A percentile compares a stretch with the other conserved stretches of the same genome.
These are phyloP conservation scores for Linnaemya tessellans DNA, from an alignment of 2,888 invertebrate species.

Conservation along the genomic window DNA sequence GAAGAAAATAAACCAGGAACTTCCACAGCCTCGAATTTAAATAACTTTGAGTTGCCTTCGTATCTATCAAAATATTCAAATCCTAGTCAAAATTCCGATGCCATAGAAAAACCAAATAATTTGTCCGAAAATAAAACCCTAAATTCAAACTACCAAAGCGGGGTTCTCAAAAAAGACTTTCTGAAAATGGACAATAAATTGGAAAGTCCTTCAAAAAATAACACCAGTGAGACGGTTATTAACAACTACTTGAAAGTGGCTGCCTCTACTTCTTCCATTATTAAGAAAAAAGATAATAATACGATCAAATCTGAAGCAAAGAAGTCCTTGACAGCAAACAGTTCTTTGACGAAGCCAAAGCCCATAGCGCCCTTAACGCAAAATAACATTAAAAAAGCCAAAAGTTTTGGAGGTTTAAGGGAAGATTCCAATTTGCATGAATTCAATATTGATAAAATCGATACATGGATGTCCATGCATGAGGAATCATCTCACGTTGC, in stretches of 20 bases:
- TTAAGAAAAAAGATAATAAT: constrained; percentile 80
- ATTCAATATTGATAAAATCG: constrained; percentile 83
- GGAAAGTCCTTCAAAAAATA: constrained; percentile 71
- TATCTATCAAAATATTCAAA: constrained; percentile 78
- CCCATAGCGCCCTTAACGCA: constrained; percentile 54
- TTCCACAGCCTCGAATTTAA: constrained; percentile 65
- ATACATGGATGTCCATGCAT: constrained; percentile 83
- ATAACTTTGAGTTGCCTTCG: constrained; percentile 78
- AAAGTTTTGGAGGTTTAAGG: constrained; percentile 77
- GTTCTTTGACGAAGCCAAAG: constrained; percentile 64
- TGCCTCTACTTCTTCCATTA: constrained; percentile 75
- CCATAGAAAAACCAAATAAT: constrained; percentile 80
- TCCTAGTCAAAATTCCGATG: constrained; percentile 46
- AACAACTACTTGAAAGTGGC: constrained; percentile 82
- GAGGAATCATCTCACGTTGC: constrained; percentile 73
- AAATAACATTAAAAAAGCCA: constrained; percentile 75
- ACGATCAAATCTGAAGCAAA: constrained; percentile 60
- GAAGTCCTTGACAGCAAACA: constrained; percentile 69
- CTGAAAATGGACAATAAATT: constrained; percentile 77
- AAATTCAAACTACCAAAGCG: constrained; percentile 48
- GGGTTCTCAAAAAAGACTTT: constrained; percentile 68
- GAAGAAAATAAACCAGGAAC: constrained; percentile 71
- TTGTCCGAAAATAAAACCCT: constrained; percentile 76
- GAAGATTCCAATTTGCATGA: constrained; percentile 82
- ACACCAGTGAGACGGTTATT: constrained; percentile 79